Evolutionary conservation across 2,113 vertebrate species (phyloP).

Genomic region (Misgurnus mizolepis): DNA sequence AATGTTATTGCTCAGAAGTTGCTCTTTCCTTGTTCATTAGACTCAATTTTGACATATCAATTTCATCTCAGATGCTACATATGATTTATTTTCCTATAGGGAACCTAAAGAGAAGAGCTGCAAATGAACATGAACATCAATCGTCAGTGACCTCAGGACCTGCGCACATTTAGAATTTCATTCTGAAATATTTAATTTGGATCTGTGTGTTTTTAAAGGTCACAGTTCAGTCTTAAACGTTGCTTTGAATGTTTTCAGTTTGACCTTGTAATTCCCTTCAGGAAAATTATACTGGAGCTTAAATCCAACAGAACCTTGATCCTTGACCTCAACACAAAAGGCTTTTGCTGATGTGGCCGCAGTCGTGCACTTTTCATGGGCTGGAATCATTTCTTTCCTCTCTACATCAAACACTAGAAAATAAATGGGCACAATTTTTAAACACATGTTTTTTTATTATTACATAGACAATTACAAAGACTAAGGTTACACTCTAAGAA

Average conservation of each 20-base stretch:
- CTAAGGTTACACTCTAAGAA: not conserved
- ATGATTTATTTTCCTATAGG: too few relatives aligned
- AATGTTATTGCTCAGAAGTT: not conserved
- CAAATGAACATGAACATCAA: not conserved
- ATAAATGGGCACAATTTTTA: conserved; percentile 53
- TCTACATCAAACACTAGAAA: conserved; percentile 52
- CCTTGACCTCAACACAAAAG: not conserved
- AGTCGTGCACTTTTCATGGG: conserved; percentile 15
- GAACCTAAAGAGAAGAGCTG: not conserved
- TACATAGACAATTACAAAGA: conserved; percentile 35
- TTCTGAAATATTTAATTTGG: not conserved
- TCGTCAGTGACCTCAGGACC: not conserved
- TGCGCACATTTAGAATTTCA: not conserved
- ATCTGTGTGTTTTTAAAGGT: not conserved
- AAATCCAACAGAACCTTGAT: not conserved
- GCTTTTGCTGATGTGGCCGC: conserved; percentile 38
- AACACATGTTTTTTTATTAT: conserved; percentile 51
- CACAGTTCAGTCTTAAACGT: not conserved
- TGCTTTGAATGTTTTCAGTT: not conserved
- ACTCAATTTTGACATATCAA: too few relatives aligned
- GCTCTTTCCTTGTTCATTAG: too few relatives aligned
- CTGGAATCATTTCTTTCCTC: conserved; percentile 43
- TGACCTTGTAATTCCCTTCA: not conserved
- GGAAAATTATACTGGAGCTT: conserved; percentile 4
- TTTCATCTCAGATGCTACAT: too few relatives aligned